Percentiles rank a stretch among this genome's conserved stretches.
Evolutionary conservation across 1,140 invertebrate genomes (phyloP).

Genomic region (Ruditapes philippinarum): DNA sequence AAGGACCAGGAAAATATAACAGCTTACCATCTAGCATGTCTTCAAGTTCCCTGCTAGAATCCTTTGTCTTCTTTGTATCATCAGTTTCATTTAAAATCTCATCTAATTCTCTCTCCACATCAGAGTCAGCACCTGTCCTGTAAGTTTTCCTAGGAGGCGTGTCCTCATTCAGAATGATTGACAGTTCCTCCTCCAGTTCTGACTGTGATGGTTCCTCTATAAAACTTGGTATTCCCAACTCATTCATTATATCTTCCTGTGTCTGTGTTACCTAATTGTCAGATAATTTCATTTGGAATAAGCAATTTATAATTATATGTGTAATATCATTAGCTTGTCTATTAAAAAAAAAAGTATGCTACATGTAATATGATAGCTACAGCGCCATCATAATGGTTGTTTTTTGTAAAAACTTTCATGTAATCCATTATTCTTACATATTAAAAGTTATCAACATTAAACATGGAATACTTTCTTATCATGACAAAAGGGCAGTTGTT

Average conservation of each 20-base stretch:
- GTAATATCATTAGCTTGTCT: no score
- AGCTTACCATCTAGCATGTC: conserved; percentile 41
- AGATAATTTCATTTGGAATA: no score
- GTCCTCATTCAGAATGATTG: conserved; percentile 55
- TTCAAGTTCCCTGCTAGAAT: not conserved
- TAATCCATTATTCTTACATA: no score
- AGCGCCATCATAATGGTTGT: no score
- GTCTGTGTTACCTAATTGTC: conserved; percentile 69
- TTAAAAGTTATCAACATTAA: no score
- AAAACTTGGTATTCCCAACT: conserved; percentile 45
- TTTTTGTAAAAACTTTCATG: no score
- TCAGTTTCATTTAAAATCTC: conserved; percentile 55
- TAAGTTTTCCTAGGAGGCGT: not conserved
- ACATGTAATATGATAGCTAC: no score
- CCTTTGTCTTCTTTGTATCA: not conserved
- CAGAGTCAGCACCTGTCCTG: not conserved
- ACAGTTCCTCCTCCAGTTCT: conserved; percentile 68
- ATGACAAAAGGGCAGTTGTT: no score
- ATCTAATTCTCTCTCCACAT: conserved; percentile 34
- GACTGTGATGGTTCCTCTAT: conserved; percentile 62
- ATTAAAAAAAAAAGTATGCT: no score
- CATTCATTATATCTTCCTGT: conserved; percentile 68
- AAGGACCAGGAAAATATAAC: no score
- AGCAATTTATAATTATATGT: no score
- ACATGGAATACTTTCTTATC: no score